These are phyloP conservation scores for Trilocha varians DNA, from an alignment of 2,888 invertebrate species.

Conservation along the genomic window DNA sequence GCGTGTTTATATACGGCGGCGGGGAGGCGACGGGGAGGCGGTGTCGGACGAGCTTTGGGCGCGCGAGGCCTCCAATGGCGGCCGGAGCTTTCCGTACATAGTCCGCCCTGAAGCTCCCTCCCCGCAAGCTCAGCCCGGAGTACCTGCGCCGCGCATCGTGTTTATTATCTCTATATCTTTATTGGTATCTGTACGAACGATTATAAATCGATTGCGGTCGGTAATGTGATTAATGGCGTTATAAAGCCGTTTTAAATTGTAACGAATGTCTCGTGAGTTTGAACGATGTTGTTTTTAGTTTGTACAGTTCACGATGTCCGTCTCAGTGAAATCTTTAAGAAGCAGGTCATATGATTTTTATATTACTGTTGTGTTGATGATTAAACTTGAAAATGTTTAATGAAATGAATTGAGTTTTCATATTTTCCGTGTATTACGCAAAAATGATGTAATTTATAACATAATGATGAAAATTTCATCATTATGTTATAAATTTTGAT, in stretches of 20 bases:
- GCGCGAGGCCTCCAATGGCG: conserved; percentile 32
- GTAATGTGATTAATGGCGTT: conserved; percentile 27
- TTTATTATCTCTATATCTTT: conserved; percentile 31
- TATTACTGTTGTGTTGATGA: no score
- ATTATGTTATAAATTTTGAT: no score
- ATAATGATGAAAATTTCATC: no score
- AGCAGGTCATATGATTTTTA: no score
- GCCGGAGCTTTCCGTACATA: conserved; percentile 56
- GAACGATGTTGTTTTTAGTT: conserved; percentile 6
- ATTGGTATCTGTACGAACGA: conserved; percentile 31
- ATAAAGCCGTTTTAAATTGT: conserved; percentile 21
- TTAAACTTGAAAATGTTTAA: no score
- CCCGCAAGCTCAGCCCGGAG: conserved; percentile 26
- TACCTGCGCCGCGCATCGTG: conserved; percentile 17
- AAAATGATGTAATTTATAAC: no score
- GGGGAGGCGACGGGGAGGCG: conserved; percentile 27
- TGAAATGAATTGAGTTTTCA: no score
- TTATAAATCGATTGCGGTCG: conserved; percentile 38
- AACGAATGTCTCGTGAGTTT: conserved; percentile 11
- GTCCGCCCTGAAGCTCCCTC: conserved; percentile 28
- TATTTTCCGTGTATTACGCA: no score
- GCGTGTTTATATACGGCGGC: conserved; percentile 42
- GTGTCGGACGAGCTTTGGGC: conserved; percentile 44
- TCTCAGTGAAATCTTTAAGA: no score
- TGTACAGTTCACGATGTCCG: background rate